Conservation (phyloP, 2,797 vertebrate genomes). For the Salarias fasciatus region DNA sequence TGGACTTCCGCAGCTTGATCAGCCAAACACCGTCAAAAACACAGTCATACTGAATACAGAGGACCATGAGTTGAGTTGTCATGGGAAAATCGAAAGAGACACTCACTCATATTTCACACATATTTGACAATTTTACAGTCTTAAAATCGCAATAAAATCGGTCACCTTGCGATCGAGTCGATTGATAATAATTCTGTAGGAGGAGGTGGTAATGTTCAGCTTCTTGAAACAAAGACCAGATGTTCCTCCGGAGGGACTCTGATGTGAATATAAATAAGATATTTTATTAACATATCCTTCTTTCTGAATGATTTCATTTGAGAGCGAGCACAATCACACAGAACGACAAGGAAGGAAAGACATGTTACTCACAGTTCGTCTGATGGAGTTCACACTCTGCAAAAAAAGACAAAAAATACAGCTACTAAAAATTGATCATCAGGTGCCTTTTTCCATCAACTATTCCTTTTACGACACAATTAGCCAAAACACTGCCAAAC, state of each 20-base stretch:
- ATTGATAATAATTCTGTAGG: slow-evolving; percentile 89
- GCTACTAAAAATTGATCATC: neutral
- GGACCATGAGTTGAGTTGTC: too few relatives aligned
- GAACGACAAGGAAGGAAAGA: neutral
- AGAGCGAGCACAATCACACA: neutral
- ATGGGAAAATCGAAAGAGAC: too few relatives aligned
- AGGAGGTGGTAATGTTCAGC: slow-evolving; percentile 90
- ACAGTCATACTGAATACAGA: too few relatives aligned
- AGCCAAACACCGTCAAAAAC: too few relatives aligned
- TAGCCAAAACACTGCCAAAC: too few relatives aligned
- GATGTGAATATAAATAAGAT: slow-evolving; percentile 2
- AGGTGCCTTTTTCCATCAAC: too few relatives aligned
- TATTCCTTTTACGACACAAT: too few relatives aligned
- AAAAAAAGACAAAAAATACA: slow-evolving; percentile 68
- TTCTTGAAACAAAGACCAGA: slow-evolving; percentile 97
- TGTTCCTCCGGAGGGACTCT: slow-evolving; percentile 88
- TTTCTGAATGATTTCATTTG: too few relatives aligned
- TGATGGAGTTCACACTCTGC: slow-evolving; percentile 94
- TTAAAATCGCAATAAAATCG: too few relatives aligned
- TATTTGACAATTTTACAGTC: too few relatives aligned
- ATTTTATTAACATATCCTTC: neutral
- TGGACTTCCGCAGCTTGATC: too few relatives aligned
- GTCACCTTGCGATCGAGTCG: slow-evolving; percentile 91
- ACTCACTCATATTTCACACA: too few relatives aligned
- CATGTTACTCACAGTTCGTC: slow-evolving; percentile 88